A percentile compares a stretch with the other conserved stretches of the same genome.
These are phyloP conservation scores for Ceyx cyanopectus DNA, from an alignment of 2,113 vertebrate genomes.

Conservation along the genomic window DNA sequence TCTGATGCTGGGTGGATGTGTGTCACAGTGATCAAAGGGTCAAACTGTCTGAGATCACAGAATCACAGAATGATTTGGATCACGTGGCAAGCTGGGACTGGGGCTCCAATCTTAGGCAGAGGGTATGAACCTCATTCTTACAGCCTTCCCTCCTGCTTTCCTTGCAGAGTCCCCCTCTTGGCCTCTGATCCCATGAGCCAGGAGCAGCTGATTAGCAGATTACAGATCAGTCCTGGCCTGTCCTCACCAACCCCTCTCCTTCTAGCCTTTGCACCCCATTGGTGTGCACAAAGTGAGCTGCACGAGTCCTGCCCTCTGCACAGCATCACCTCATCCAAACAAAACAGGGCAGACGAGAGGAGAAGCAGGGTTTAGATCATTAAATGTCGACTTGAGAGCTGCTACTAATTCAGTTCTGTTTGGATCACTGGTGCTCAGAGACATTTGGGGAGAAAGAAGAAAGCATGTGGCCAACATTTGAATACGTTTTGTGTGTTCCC, in stretches of 20 bases:
- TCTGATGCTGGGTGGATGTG: accelerated
- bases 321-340: neutral
- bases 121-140: accelerated
- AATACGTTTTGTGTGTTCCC: neutral
- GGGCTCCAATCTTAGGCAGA: accelerated
- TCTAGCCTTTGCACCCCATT: neutral
- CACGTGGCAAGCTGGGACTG: too few species aligned
- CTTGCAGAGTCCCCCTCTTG: neutral
- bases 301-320: accelerated
- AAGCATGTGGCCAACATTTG: neutral
- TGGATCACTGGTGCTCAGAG: neutral
- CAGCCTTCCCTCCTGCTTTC: neutral
- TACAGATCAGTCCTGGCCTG: neutral
- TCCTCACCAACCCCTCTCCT: neutral
- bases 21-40: neutral
- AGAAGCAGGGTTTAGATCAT: neutral
- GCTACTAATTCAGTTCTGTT: neutral
- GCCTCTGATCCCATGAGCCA: neutral
- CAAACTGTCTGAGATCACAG: neutral
- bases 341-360: too few species aligned
- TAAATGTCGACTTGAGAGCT: neutral
- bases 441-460: too few species aligned
- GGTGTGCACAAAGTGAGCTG: neutral
- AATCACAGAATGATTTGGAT: too few species aligned
- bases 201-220: neutral